Evolutionary conservation across 2,888 invertebrate genomes (phyloP).

Genomic region (Pollenia amentaria): DNA sequence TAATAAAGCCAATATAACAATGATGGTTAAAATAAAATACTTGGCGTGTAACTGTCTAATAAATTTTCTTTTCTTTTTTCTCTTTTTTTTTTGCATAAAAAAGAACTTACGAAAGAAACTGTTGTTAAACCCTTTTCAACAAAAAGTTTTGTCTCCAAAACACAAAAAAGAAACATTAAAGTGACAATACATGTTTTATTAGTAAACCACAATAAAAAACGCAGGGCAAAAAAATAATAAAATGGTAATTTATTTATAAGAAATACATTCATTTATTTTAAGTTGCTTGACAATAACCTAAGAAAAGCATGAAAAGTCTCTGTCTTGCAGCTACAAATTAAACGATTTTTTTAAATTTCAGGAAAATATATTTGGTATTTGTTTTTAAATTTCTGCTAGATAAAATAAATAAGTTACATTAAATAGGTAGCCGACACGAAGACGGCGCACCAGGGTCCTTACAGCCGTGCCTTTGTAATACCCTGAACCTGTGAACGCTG

Average conservation of each 20-base stretch:
- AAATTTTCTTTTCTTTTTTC: slow-evolving; percentile 77
- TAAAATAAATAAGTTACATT: too few species aligned
- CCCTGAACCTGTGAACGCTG: too few species aligned
- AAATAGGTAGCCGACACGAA: too few species aligned
- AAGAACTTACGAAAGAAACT: slow-evolving; percentile 52
- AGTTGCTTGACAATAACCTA: slow-evolving; percentile 19
- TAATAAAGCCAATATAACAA: slow-evolving; percentile 64
- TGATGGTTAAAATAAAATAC: slow-evolving; percentile 80
- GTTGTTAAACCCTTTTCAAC: slow-evolving; percentile 74
- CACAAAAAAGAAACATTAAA: slow-evolving; percentile 55
- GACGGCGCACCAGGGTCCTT: too few species aligned
- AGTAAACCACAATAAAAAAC: slow-evolving; percentile 34
- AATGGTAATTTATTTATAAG: slow-evolving; percentile 61
- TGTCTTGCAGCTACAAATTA: neutral
- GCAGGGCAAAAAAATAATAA: slow-evolving; percentile 30
- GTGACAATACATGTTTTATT: slow-evolving; percentile 74
- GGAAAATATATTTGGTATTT: too few species aligned
- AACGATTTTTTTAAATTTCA: neutral
- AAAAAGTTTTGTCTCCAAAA: slow-evolving; percentile 53
- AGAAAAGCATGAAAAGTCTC: neutral
- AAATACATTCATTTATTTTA: slow-evolving; percentile 23
- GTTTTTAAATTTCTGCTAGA: too few species aligned
- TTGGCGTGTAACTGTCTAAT: slow-evolving; percentile 82
- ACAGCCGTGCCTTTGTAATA: too few species aligned
- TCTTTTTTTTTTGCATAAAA: slow-evolving; percentile 32